Evolutionary conservation across 2,888 invertebrate genomes (phyloP).

Genomic region (Gandaritis pyraliata): DNA sequence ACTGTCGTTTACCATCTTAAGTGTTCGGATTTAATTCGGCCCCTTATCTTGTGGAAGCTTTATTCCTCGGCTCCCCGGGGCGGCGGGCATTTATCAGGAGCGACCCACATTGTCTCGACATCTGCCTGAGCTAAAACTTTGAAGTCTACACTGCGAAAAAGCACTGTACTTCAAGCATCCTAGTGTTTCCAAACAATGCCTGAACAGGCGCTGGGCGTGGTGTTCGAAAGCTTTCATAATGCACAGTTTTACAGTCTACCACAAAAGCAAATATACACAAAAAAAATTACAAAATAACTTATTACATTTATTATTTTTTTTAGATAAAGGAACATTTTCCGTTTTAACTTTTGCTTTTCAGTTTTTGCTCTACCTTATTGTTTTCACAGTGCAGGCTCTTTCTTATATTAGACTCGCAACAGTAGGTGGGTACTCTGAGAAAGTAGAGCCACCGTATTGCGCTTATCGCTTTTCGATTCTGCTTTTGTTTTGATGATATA

Average conservation of each 20-base stretch:
- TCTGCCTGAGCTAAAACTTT: conserved; percentile 30
- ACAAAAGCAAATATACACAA: too few relatives aligned
- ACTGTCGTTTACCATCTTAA: conserved; percentile 51
- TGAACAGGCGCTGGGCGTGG: too few relatives aligned
- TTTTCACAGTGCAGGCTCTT: conserved; percentile 24
- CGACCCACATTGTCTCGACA: conserved; percentile 74
- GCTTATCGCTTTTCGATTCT: conserved; percentile 47
- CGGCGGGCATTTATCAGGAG: conserved; percentile 72
- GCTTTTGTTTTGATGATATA: conserved; percentile 28
- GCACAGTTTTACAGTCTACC: too few relatives aligned
- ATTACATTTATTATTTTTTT: too few relatives aligned
- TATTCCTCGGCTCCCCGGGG: conserved; percentile 64
- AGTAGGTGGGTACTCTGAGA: conserved; percentile 48
- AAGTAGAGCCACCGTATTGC: conserved; percentile 55
- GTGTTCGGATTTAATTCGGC: conserved; percentile 56
- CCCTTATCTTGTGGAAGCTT: conserved; percentile 62
- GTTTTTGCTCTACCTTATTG: not conserved
- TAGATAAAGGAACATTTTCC: too few relatives aligned
- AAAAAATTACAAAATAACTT: too few relatives aligned
- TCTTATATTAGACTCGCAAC: conserved; percentile 30
- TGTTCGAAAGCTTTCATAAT: too few relatives aligned
- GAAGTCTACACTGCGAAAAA: conserved; percentile 30
- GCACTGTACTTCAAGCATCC: not conserved
- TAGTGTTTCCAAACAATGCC: too few relatives aligned
- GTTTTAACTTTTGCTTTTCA: too few relatives aligned